Percentiles rank a stretch among this genome's conserved stretches.
These are phyloP conservation scores for Xestoiulus laeticollis DNA, from an alignment of 2,888 invertebrate genomes.

Conservation along the genomic window DNA sequence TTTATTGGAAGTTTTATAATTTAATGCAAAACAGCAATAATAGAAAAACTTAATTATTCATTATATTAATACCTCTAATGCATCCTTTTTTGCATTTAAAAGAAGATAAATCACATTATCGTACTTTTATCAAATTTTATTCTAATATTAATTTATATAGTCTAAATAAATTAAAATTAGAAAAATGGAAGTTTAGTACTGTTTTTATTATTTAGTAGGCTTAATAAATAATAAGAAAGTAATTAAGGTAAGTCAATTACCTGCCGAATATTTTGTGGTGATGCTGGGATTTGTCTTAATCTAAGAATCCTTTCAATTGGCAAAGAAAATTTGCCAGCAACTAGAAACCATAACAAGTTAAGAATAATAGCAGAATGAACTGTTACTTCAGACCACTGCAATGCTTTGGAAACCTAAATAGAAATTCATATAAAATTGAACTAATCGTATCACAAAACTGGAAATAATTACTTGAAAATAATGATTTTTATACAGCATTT, in stretches of 20 bases:
- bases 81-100: too few species aligned
- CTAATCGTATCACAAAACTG: background rate
- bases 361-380: background rate
- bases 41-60: too few species aligned
- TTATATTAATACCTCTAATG: too few species aligned
- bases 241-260: too few species aligned
- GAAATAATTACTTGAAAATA: background rate
- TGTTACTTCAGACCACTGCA: conserved; percentile 42
- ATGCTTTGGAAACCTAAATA: conserved; percentile 32
- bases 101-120: too few species aligned
- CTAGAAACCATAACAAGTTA: conserved; percentile 48
- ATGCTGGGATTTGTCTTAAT: conserved; percentile 47
- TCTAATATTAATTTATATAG: too few species aligned
- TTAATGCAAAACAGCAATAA: too few species aligned
- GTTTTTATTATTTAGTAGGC: too few species aligned
- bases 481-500: conserved; percentile 36
- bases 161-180: too few species aligned
- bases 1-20: too few species aligned
- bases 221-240: background rate
- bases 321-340: conserved; percentile 49
- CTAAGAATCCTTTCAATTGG: conserved; percentile 47
- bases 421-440: background rate
- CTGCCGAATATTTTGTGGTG: conserved; percentile 49
- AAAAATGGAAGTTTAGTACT: too few species aligned
- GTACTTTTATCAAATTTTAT: too few species aligned